Conservation (phyloP, 2,888 invertebrate species). For the Orchesellides sinensis region DNA sequence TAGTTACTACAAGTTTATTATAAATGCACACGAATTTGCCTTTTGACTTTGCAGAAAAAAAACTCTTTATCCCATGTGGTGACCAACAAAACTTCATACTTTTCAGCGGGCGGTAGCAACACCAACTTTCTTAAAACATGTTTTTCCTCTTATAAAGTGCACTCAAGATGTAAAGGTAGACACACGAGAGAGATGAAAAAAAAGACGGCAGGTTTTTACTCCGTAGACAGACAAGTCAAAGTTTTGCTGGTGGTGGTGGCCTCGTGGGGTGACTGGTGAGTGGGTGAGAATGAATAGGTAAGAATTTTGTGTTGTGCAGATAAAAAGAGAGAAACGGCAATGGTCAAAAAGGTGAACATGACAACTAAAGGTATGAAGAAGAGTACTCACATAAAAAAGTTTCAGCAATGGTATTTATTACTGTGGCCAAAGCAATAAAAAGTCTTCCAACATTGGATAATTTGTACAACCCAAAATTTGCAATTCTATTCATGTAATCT, state of each 20-base stretch:
- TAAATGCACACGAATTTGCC: constrained; percentile 25
- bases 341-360: constrained; percentile 17
- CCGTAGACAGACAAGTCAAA: constrained; percentile 3
- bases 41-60: constrained; percentile 42
- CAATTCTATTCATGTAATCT: too few species aligned
- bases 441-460: too few species aligned
- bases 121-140: constrained; percentile 3
- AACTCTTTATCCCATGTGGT: constrained; percentile 9
- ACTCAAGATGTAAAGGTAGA: not conserved
- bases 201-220: constrained; percentile 8
- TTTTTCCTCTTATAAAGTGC: not conserved
- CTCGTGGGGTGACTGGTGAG: constrained; percentile 17
- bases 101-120: constrained; percentile 52
- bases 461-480: too few species aligned
- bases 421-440: not conserved
- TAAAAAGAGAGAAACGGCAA: not conserved
- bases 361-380: constrained; percentile 2
- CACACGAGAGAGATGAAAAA: not conserved
- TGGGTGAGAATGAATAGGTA: constrained; percentile 22
- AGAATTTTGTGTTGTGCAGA: too few species aligned
- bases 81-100: constrained; percentile 34
- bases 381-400: too few species aligned
- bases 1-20: too few species aligned
- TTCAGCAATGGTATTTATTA: not conserved
- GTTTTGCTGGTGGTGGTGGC: not conserved